Evolutionary conservation across 2,888 invertebrate species (phyloP).

Genomic region (Vannuccia rotundouncinata): DNA sequence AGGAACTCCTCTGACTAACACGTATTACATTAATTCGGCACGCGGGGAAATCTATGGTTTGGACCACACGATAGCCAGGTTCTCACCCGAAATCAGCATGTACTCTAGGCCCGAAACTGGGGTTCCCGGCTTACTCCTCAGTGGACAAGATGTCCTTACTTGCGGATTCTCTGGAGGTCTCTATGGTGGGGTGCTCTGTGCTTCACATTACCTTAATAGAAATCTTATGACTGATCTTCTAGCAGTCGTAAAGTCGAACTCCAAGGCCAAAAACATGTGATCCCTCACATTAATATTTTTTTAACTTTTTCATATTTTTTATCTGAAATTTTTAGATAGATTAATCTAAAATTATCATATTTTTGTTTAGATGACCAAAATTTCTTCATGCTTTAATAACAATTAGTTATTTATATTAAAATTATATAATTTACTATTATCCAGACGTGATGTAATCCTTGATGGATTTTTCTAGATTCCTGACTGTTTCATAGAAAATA

Average conservation of each 20-base stretch:
- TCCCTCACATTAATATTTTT: too few relatives aligned
- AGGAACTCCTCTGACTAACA: slow-evolving; percentile 50
- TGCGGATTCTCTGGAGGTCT: slow-evolving; percentile 52
- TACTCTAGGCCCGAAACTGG: slow-evolving; percentile 50
- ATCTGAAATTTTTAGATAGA: too few relatives aligned
- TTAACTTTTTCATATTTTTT: too few relatives aligned
- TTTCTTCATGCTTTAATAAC: too few relatives aligned
- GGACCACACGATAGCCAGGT: slow-evolving; percentile 46
- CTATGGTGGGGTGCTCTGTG: slow-evolving; percentile 48
- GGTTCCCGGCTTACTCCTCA: slow-evolving; percentile 52
- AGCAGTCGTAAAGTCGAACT: background rate
- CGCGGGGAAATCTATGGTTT: slow-evolving; percentile 51
- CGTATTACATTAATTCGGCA: slow-evolving; percentile 47
- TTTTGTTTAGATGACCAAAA: too few relatives aligned
- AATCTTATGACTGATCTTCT: background rate
- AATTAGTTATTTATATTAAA: too few relatives aligned
- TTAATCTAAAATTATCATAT: too few relatives aligned
- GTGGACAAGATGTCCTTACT: slow-evolving; percentile 53
- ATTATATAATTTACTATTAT: too few relatives aligned
- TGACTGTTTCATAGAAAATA: too few relatives aligned
- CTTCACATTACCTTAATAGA: slow-evolving; percentile 40
- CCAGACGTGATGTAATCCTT: too few relatives aligned
- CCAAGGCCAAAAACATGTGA: background rate
- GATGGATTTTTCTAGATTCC: too few relatives aligned
- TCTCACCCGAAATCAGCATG: slow-evolving; percentile 46